phyloP scores from a whole-genome alignment of 2,888 invertebrate genomes.

The Bellardia pandia region DNA sequence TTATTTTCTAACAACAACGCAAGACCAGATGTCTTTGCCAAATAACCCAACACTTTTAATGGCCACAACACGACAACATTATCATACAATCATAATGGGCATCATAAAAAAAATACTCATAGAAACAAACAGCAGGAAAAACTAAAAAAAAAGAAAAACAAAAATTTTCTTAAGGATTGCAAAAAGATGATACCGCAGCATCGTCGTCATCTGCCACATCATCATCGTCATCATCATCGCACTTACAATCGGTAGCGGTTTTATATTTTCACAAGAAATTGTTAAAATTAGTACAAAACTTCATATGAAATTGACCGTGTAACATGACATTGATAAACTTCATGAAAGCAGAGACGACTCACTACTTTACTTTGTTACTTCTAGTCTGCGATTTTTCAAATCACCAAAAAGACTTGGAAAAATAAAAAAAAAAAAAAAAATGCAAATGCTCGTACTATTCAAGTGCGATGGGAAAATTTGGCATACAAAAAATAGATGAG shows the following conservation, averaged over 20 bases:
- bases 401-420: conserved; percentile 27
- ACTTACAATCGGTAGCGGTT: conserved; percentile 69
- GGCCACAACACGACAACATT: conserved; percentile 71
- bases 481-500: conserved; percentile 31
- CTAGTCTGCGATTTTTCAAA: conserved; percentile 35
- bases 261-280: conserved; percentile 71
- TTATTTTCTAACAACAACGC: not conserved
- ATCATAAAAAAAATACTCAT: conserved; percentile 65
- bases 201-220: not conserved
- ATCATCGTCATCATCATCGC: conserved; percentile 23
- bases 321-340: conserved; percentile 73
- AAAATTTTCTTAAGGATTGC: not conserved
- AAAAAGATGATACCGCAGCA: conserved; percentile 66
- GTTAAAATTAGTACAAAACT: conserved; percentile 73
- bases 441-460: conserved; percentile 41
- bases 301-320: conserved; percentile 73
- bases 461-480: conserved; percentile 68
- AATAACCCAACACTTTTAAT: conserved; percentile 68
- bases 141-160: conserved; percentile 19
- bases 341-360: conserved; percentile 55
- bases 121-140: conserved; percentile 41
- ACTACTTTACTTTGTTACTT: conserved; percentile 20
- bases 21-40: conserved; percentile 65
- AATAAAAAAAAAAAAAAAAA: conserved; percentile 29
- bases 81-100: conserved; percentile 72